Evolutionary conservation across 2,888 invertebrate genomes (phyloP), one percentile per base, ranked within the genome.

Genomic region (Drosophila pegasa): DNA sequence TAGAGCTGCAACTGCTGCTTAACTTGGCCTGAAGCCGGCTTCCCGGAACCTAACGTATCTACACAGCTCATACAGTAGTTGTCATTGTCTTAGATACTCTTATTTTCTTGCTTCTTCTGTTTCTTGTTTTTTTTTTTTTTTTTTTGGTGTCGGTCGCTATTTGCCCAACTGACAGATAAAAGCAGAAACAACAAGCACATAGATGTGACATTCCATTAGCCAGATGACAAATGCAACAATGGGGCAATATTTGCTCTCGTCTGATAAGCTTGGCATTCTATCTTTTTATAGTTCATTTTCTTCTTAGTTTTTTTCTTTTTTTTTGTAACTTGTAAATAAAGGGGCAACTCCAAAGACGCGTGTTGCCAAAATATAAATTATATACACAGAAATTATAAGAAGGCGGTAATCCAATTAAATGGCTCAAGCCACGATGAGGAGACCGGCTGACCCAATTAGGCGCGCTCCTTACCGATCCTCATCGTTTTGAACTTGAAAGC

Each of bases 381-480:
- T 41, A 14, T 20, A 12, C 1, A 33, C 14, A 50, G 47, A 47
- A 29, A 56, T 81, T 90, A 91, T 90, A 75, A 86, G 89, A 87
- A 87, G 88, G 90, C 91, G 90, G 90, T 87, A 89, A 90, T 88
- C 90, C 90, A 91, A 91, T 90, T 90, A 91, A 88, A 87, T 78
- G 75, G 70, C 73, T 78, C 60, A 56, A 62, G 56, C 75, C 47
- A 18, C 68, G 81, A 73, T 37, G 40, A 69, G 81, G 81, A 64
- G 48, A 76, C 85, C 67, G 64, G 76, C 87, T 90, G 91, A 90
- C 90, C 90, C 90, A 90, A 90, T 91, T 90, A 91, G 90, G 59
- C 56, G 69, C 74, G 70, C 79, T 76, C 63, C 80, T 65, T 73
- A 63, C 70, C 68, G 75, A 81, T 75, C 64, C 37, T 64, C 88